Percentiles rank a stretch among this genome's conserved stretches.
Conservation (phyloP, 2,797 vertebrate genomes). For the Denticeps clupeoides region DNA sequence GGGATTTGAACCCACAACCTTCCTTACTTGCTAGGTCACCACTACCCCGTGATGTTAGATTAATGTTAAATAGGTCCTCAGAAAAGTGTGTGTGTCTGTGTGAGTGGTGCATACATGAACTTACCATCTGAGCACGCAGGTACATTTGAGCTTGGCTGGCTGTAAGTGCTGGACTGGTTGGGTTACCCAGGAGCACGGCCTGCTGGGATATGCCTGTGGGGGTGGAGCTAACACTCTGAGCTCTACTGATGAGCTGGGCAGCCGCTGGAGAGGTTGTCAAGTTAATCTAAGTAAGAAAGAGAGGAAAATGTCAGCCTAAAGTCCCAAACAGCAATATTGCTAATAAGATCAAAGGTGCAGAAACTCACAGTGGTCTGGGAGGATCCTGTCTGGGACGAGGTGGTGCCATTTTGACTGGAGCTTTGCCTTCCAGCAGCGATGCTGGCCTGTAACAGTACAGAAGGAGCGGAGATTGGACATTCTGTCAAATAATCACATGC, state of each 20-base stretch:
- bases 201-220: constrained; percentile 85
- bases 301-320: no score
- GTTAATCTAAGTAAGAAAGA: constrained; percentile 68
- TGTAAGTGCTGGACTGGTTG: constrained; percentile 71
- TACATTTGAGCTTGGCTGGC: constrained; percentile 98
- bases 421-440: constrained; percentile 78
- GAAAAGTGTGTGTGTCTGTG: not conserved
- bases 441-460: constrained; percentile 56
- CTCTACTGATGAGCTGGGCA: constrained; percentile 85
- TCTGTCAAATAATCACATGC: no score
- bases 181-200: constrained; percentile 83
- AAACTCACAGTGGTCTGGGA: constrained; percentile 77
- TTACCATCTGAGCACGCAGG: constrained; percentile 95
- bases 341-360: no score
- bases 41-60: no score
- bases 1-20: no score
- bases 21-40: no score
- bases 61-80: not conserved
- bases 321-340: no score
- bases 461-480: no score
- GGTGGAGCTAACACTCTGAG: constrained; percentile 74
- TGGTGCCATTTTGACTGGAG: constrained; percentile 59
- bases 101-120: constrained; percentile 25
- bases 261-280: constrained; percentile 77
- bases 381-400: constrained; percentile 60